phyloP scores from a whole-genome alignment of 2,113 vertebrate species.

The Pao palembangensis region DNA sequence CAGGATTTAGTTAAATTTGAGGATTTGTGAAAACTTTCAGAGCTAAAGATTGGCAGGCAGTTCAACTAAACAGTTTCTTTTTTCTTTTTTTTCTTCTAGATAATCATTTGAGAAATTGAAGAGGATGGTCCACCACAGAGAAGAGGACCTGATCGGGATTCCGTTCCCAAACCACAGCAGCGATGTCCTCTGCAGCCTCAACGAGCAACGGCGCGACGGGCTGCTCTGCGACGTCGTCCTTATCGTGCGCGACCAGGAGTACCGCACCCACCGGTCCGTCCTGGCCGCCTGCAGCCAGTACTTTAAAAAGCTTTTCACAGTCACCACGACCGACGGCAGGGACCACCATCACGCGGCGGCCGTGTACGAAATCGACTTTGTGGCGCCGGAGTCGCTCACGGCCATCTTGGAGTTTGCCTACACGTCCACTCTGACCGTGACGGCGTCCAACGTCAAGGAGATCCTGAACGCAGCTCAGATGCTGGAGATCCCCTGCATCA shows the following conservation, averaged over 20 bases:
- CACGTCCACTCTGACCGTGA: constrained; percentile 96
- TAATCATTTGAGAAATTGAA: constrained; percentile 7
- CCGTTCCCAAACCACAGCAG: constrained; percentile 99
- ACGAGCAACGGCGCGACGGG: constrained; percentile 89
- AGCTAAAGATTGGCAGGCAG: too few relatives aligned
- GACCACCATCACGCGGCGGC: constrained; percentile 54
- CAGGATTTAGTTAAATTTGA: too few relatives aligned
- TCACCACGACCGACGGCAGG: constrained; percentile 76
- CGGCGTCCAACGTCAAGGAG: constrained; percentile 89
- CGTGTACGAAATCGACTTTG: constrained; percentile 96
- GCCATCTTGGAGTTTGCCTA: constrained; percentile 98
- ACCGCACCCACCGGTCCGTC: constrained; percentile 91
- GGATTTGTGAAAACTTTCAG: too few relatives aligned
- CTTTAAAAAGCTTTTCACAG: constrained; percentile 98
- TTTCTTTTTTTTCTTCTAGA: constrained; percentile 9
- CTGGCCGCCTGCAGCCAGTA: constrained; percentile 98
- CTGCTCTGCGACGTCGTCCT: constrained; percentile 95
- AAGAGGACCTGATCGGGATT: constrained; percentile 96
- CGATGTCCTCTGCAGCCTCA: constrained; percentile 90
- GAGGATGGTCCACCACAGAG: constrained; percentile 91
- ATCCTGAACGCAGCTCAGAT: constrained; percentile 91
- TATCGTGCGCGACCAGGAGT: constrained; percentile 93
- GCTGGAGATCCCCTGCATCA: constrained; percentile 95
- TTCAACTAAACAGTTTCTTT: constrained; percentile 4
- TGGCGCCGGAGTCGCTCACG: constrained; percentile 90